phyloP scores from a whole-genome alignment of 1,140 invertebrate genomes.

The Conopomorpha cramerella region DNA sequence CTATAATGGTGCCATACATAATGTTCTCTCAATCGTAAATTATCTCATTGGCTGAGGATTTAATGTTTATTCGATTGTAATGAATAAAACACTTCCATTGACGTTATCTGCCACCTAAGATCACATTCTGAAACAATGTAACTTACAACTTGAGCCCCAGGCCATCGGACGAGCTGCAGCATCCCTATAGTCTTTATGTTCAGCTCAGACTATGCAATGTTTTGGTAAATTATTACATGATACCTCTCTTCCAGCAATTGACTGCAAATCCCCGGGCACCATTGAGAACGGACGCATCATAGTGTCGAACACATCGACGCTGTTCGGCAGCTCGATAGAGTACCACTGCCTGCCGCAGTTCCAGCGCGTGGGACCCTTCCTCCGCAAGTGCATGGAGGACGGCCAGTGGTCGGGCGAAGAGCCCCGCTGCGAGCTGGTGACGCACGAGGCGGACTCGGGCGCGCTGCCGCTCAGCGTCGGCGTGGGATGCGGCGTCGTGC shows the following conservation, averaged over 20 bases:
- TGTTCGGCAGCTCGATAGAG: slow-evolving; percentile 80
- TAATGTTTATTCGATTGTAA: too few relatives aligned
- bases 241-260: slow-evolving; percentile 68
- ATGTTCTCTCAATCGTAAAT: too few relatives aligned
- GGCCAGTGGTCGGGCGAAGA: slow-evolving; percentile 85
- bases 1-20: too few relatives aligned
- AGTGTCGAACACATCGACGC: slow-evolving; percentile 80
- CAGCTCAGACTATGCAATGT: too few relatives aligned
- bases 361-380: slow-evolving; percentile 78
- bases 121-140: too few relatives aligned
- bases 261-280: slow-evolving; percentile 76
- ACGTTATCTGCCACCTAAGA: too few relatives aligned
- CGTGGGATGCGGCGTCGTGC: slow-evolving; percentile 76
- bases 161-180: too few relatives aligned
- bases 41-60: too few relatives aligned
- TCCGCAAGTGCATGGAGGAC: slow-evolving; percentile 80
- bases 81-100: too few relatives aligned
- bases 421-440: slow-evolving; percentile 69
- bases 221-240: too few relatives aligned
- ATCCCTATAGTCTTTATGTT: too few relatives aligned
- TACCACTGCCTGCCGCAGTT: slow-evolving; percentile 88
- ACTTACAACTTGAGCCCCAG: too few relatives aligned
- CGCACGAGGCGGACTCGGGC: slow-evolving; percentile 71
- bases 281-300: slow-evolving; percentile 87
- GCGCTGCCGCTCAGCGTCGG: slow-evolving; percentile 79